Evolutionary conservation across 2,888 invertebrate species (phyloP), one percentile per base, ranked within the genome.

Genomic region (Odiellus spinosus): DNA sequence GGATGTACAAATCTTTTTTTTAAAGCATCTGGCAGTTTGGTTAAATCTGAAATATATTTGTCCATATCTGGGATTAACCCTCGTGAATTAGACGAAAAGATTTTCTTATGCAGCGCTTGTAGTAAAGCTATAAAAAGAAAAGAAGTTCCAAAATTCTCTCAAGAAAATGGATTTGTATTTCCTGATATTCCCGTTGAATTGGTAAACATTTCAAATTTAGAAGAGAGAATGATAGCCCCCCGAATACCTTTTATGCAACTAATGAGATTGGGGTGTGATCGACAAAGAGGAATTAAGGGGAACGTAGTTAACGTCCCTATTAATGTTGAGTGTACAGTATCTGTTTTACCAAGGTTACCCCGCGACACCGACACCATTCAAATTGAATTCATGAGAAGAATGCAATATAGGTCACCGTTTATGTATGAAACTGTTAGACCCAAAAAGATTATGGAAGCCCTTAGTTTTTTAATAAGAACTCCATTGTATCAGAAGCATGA

Each of bases 191-290:
- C 39, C 3, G 5, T 2, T 1, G 15, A 33, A 12, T 21, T 47
- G 12, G 15, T 15, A 2, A 14, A 1, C 21, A 17, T 47, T 4
- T 43, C 43, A 1, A 15, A 41, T 21, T 46, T 63, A 6, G 63
- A 65, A 57, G 62, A 65, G 54, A 47, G 64, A 42, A 53, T 64
- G 52, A 56, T 63, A 11, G 52, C 63, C 5, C 60, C 61, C 11
- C 56, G 59, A 33, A 53, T 26, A 26, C 57, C 60, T 35, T 64
- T 65, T 44, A 63, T 63, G 61, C 60, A 62, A 53, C 59, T 65
- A 33, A 49, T 58, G 48, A 53, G 60, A 19, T 53, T 61, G 19
- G 58, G 62, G 21, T 44, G 53, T 34, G 56, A 55, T 32, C 47
- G 54, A 34, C 59, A 58, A 40, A 33, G 41, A 12, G 47, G 53